Evolutionary conservation across 2,888 invertebrate species (phyloP).

Genomic region (Crematogaster levior): DNA sequence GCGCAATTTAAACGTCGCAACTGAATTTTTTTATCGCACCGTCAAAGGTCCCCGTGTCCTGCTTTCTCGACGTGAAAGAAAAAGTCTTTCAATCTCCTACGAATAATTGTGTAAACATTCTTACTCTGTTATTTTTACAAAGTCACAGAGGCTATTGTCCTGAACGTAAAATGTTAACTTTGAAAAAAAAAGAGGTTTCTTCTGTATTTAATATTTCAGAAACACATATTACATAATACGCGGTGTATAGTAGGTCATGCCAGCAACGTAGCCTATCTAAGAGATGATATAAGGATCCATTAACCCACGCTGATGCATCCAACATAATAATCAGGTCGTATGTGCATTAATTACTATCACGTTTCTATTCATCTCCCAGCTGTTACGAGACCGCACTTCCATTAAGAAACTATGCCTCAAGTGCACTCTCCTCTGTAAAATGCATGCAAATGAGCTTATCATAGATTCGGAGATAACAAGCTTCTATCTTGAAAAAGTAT

Average conservation of each 20-base stretch:
- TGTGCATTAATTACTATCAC: conserved; percentile 75
- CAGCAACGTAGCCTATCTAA: conserved; percentile 45
- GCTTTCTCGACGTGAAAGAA: conserved; percentile 5
- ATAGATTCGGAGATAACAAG: conserved; percentile 7
- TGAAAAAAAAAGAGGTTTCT: neutral
- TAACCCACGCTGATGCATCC: conserved; percentile 69
- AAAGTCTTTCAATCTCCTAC: conserved; percentile 21
- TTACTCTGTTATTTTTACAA: neutral
- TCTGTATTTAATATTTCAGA: neutral
- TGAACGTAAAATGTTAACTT: neutral
- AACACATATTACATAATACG: neutral
- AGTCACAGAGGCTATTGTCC: neutral
- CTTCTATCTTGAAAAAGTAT: neutral
- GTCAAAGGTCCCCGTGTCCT: neutral
- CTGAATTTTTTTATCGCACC: conserved; percentile 70
- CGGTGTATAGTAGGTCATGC: conserved; percentile 13
- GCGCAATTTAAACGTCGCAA: conserved; percentile 76
- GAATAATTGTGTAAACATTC: conserved; percentile 15
- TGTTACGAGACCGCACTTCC: conserved; percentile 67
- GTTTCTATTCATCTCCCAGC: conserved; percentile 72
- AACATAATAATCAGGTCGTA: conserved; percentile 73
- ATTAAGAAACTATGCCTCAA: conserved; percentile 73
- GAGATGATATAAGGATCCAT: conserved; percentile 74
- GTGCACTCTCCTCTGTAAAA: conserved; percentile 57
- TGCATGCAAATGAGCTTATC: conserved; percentile 31